Evolutionary conservation across 1,140 invertebrate species (phyloP).

Genomic region (Ostrea denselamellosa): DNA sequence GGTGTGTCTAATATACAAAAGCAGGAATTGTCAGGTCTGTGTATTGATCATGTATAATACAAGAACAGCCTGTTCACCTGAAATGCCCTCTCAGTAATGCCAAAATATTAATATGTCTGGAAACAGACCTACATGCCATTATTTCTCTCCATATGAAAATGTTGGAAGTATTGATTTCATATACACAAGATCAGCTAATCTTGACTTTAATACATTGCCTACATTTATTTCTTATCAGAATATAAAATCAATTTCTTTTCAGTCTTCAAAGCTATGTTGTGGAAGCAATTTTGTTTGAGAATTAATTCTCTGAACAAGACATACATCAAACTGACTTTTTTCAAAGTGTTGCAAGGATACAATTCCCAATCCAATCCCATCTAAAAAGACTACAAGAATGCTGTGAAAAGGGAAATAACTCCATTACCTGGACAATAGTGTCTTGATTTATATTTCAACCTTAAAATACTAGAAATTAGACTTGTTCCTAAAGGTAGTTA

Average conservation of each 20-base stretch:
- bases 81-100: constrained; percentile 11
- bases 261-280: background rate
- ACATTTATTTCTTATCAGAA: constrained; percentile 28
- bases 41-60: background rate
- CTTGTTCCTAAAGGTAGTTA: background rate
- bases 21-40: constrained; percentile 9
- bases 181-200: constrained; percentile 30
- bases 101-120: constrained; percentile 29
- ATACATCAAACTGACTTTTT: background rate
- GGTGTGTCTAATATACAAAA: constrained; percentile 16
- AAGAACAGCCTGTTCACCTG: background rate
- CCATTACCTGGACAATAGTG: background rate
- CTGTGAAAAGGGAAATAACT: constrained; percentile 27
- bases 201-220: constrained; percentile 26
- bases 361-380: too few species aligned
- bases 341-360: background rate
- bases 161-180: constrained; percentile 22
- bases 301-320: background rate
- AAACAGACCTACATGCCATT: constrained; percentile 27
- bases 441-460: background rate
- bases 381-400: background rate
- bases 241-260: constrained; percentile 32
- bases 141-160: constrained; percentile 22
- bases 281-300: background rate
- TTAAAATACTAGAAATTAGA: background rate